phyloP scores from a whole-genome alignment of 2,797 vertebrate species.

The Gobio occitaniae region DNA sequence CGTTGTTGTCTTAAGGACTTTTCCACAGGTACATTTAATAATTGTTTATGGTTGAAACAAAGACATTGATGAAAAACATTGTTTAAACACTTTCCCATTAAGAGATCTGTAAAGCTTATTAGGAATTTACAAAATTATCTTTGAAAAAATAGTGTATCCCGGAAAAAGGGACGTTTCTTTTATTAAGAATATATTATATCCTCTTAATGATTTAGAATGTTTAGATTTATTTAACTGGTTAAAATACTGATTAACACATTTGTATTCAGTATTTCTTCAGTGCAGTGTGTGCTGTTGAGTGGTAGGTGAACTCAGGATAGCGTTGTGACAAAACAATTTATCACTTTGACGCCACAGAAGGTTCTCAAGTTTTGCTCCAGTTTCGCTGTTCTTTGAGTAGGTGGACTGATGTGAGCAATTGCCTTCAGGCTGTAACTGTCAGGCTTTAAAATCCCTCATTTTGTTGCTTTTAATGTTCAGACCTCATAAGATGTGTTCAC shows the following conservation, averaged over 20 bases:
- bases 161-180: neutral
- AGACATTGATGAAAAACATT: neutral
- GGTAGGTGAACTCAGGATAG: constrained; percentile 26
- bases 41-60: too few species aligned
- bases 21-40: neutral
- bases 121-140: too few species aligned
- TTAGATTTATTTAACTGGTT: neutral
- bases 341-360: neutral
- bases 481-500: constrained; percentile 2
- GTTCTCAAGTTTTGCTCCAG: neutral
- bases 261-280: neutral
- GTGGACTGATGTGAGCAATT: constrained; percentile 37
- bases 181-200: neutral
- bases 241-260: neutral
- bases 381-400: constrained; percentile 27
- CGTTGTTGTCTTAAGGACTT: neutral
- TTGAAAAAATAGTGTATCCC: too few species aligned
- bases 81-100: neutral
- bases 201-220: neutral
- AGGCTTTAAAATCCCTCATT: constrained; percentile 30
- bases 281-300: neutral
- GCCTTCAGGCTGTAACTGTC: constrained; percentile 18
- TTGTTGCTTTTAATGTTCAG: constrained; percentile 23
- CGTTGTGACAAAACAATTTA: neutral
- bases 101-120: neutral